Evolutionary conservation across 2,797 vertebrate genomes (phyloP), one percentile per base, ranked within the genome.

Genomic region (Phoxinus dragarum): DNA sequence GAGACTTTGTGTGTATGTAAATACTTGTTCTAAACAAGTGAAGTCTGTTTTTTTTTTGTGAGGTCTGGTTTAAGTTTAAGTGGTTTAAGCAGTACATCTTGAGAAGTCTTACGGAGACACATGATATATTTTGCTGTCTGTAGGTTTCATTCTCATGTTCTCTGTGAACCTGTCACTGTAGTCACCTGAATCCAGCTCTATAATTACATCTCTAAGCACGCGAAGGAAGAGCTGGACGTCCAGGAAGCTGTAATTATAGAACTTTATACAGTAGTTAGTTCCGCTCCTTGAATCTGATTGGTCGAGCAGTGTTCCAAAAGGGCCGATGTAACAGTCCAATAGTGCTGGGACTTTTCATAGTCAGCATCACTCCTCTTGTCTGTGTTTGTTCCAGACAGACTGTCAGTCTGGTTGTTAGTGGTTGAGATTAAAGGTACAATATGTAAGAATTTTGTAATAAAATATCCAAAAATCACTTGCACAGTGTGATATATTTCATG

Each of bases 131-230:
- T 75, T n/a, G 21, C 44, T 52, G 52, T 85, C 72, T 73, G 49
- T 71, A 71, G 47, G 81, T 73, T 82, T 36, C 66, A 47, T 84
- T 86, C 84, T 93, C 86, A 73, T 87, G 91, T 92, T 93, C 91
- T 90, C 89, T 92, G 90, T 90, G 82, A 79, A 23, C 66, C 47
- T 72, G 36, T 86, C 49, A 56, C 80, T 76, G 71, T 81, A 77
- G 79, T 86, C 73, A 86, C 79, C 66, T 84, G 61, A 77, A 31
- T 81, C 77, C 69, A n/a, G n/a, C 21, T 76, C 72, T 77, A 64
- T 76, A 86, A 81, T 86, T 81, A 86, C 85, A 81, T 83, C 27
- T 49, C 54, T 16, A 9, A 36, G 61, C 40, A 61, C 54, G 47
- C 21, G n/a, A 66, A 17, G 27, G 21, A 83, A 31, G 56, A 64